These are phyloP conservation scores for Kradibia gibbosae DNA, from an alignment of 1,140 invertebrate genomes.

Conservation along the genomic window DNA sequence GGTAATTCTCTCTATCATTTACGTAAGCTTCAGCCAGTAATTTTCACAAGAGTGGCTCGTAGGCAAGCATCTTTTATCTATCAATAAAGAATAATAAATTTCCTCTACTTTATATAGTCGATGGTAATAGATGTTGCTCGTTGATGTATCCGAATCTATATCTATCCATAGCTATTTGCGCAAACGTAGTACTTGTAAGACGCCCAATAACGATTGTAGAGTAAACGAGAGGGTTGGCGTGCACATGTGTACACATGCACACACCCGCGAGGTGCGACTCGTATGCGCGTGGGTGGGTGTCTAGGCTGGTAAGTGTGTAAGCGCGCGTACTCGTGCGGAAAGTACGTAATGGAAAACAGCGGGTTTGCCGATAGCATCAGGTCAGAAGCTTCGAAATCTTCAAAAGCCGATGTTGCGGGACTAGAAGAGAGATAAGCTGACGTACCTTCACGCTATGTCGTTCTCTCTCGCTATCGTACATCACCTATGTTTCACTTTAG, in stretches of 20 bases:
- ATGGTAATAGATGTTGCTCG: background rate
- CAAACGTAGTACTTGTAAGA: background rate
- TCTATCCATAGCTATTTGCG: background rate
- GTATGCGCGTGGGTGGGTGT: too few relatives aligned
- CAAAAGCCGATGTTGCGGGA: background rate
- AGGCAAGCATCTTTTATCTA: background rate
- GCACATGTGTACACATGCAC: background rate
- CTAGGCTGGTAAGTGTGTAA: too few relatives aligned
- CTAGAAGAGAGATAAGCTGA: background rate
- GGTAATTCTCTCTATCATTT: background rate
- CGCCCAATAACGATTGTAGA: background rate
- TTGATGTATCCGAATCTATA: background rate
- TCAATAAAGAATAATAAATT: background rate
- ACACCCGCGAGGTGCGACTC: background rate
- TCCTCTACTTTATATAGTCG: background rate
- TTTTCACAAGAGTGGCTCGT: background rate
- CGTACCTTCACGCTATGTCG: background rate
- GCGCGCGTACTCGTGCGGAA: background rate
- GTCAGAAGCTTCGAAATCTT: constrained; percentile 9
- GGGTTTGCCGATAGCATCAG: constrained; percentile 19
- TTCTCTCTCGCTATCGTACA: constrained; percentile 15
- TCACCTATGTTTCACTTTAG: too few relatives aligned
- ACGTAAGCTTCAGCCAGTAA: background rate
- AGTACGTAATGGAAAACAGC: constrained; percentile 14
- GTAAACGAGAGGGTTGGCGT: background rate